Evolutionary conservation across 1,140 invertebrate species (phyloP).

Genomic region (Dysdera silvatica): DNA sequence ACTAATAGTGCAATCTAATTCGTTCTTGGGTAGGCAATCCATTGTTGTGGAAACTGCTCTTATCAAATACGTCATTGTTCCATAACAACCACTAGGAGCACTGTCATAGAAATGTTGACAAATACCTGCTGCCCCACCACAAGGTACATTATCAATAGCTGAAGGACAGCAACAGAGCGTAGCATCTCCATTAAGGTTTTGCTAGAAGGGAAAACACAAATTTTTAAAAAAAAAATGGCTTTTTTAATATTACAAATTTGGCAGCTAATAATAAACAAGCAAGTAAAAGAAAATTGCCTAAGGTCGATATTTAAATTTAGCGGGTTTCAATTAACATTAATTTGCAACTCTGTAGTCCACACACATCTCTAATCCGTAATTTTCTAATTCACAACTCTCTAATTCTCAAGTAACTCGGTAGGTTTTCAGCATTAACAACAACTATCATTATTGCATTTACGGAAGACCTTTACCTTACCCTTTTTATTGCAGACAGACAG

Average conservation of each 20-base stretch:
- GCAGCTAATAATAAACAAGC: no score
- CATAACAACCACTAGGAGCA: constrained; percentile 91
- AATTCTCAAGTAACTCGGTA: no score
- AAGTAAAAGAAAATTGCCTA: no score
- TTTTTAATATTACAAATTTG: neutral
- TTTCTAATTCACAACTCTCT: no score
- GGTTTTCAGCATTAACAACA: no score
- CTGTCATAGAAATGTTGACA: constrained; percentile 97
- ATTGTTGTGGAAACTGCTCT: constrained; percentile 68
- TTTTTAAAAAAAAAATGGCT: constrained; percentile 16
- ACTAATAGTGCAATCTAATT: constrained; percentile 69
- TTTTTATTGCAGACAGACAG: no score
- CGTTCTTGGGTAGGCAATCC: constrained; percentile 65
- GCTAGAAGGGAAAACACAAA: constrained; percentile 49
- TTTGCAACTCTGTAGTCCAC: no score
- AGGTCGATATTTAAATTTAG: no score
- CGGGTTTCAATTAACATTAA: no score
- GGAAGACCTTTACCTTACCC: no score
- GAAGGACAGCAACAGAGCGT: constrained; percentile 80
- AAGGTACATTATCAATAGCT: constrained; percentile 55
- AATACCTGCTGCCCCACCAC: constrained; percentile 85
- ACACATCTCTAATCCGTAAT: no score
- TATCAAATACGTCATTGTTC: constrained; percentile 95
- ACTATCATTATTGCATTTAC: no score
- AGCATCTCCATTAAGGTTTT: constrained; percentile 75